phyloP scores from a whole-genome alignment of 23 tunicate species.

The Botrylloides violaceus region DNA sequence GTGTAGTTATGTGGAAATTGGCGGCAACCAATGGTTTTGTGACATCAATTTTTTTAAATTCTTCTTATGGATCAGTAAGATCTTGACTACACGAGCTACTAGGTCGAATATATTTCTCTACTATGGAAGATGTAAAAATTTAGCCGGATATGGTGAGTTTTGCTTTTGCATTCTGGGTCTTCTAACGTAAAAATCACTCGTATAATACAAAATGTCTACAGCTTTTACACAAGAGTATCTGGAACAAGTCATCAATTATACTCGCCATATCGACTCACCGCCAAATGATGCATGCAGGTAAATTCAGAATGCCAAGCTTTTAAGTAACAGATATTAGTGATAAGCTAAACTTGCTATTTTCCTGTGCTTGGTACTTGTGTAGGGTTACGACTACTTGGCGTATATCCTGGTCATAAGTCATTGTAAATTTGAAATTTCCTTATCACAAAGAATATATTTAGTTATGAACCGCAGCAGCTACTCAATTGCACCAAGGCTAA shows the following conservation, averaged over 20 bases:
- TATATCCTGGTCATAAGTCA: no score
- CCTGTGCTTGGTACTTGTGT: background rate
- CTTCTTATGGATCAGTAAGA: slow-evolving; percentile 35
- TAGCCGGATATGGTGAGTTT: slow-evolving; percentile 1
- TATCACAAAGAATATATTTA: background rate
- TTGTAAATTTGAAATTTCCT: background rate
- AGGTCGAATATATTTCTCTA: background rate
- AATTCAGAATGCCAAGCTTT: background rate
- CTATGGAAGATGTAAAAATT: slow-evolving; percentile 3
- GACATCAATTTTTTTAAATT: slow-evolving; percentile 35
- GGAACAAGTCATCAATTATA: background rate
- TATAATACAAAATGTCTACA: background rate
- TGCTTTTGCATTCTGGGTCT: no score
- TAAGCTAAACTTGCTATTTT: background rate
- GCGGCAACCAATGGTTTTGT: slow-evolving; percentile 68
- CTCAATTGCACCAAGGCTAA: slow-evolving; percentile 10
- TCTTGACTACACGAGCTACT: background rate
- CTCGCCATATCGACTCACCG: background rate
- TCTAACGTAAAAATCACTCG: no score
- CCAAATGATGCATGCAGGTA: slow-evolving; percentile 11
- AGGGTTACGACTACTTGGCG: background rate
- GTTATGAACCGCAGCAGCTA: background rate
- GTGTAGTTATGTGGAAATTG: background rate
- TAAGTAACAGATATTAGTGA: background rate
- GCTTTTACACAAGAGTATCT: background rate